Evolutionary conservation across 2,888 invertebrate genomes (phyloP), one percentile per base, ranked within the genome.

Genomic region (Thymelicus lineola): DNA sequence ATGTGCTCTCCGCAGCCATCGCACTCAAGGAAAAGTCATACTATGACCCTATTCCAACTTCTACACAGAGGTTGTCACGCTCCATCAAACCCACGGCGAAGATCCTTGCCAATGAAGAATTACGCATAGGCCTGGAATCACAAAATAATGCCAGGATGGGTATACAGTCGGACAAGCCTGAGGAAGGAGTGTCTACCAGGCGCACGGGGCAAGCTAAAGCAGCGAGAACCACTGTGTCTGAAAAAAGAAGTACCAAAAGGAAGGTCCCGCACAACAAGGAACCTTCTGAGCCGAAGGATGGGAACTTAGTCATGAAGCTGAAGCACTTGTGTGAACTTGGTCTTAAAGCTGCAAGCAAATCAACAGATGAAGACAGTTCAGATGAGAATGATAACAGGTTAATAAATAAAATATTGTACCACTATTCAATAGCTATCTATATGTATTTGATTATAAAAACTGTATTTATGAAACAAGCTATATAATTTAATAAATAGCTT

Each of bases 1-100:
- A 96, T 62, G 94, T 96, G 42, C 84, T 97, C 28, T 96, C 96
- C 73, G 95, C 95, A 84, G 96, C 96, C 10, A 96, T 96, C 77
- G 96, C 96, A 0, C 92, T 96, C 14, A 96, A 96, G 81, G 96
- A 96, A 82, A 96, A 96, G 76, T 95, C 95, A 0, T 96, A 95
- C 77, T 95, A 95, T 77, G 94, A 94, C 76, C 80, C 90, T 6
- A 79, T 75, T 57, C 86, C 90, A 14, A 74, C 78, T 58, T 85
- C 90, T 9, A 75, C 78, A 1, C 88, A 88, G 68, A 78, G 92
- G 15, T 74, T 87, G 9, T 89, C 90, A 0, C 91, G 96, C 6
- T 93, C 95, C 67, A 94, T 96, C 66, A 96, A 96, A 81, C 95
- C 96, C 7, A 96, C 96, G 4, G 94, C 95, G 7, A 96, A 96